These are phyloP conservation scores for Malachius bipustulatus DNA, from an alignment of 2,888 invertebrate genomes.

Conservation along the genomic window DNA sequence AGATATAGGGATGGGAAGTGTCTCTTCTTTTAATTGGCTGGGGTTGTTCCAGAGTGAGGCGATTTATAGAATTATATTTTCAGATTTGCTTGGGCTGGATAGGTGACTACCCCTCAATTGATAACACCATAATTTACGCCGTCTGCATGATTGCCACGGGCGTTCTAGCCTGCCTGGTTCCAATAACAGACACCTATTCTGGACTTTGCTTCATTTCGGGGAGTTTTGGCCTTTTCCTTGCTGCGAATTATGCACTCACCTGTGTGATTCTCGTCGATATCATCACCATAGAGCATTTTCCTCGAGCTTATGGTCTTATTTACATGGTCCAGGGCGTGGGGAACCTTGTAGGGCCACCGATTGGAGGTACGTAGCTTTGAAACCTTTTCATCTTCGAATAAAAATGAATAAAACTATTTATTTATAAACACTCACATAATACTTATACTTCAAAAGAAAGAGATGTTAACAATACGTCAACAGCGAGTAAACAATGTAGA, in stretches of 20 bases:
- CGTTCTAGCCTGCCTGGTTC: constrained; percentile 48
- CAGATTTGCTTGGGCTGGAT: constrained; percentile 76
- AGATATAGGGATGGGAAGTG: too few species aligned
- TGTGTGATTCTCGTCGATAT: constrained; percentile 80
- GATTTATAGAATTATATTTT: too few species aligned
- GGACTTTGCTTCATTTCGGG: constrained; percentile 37
- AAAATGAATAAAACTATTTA: too few species aligned
- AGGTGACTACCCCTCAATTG: constrained; percentile 76
- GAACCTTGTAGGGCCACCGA: constrained; percentile 81
- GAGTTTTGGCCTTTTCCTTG: constrained; percentile 80
- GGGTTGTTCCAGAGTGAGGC: too few species aligned
- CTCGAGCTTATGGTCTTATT: constrained; percentile 83
- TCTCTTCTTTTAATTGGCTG: too few species aligned
- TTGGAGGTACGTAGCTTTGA: constrained; percentile 73
- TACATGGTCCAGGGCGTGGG: constrained; percentile 86
- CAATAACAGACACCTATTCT: constrained; percentile 30
- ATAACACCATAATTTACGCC: constrained; percentile 73
- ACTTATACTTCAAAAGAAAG: too few species aligned
- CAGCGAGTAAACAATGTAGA: too few species aligned
- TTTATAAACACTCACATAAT: too few species aligned
- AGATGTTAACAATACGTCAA: too few species aligned
- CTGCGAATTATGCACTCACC: constrained; percentile 84
- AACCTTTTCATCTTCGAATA: too few species aligned
- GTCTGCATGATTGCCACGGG: constrained; percentile 61
- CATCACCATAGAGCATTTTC: constrained; percentile 82